Conservation (phyloP, 2,797 vertebrate species). For the Selene dorsalis region DNA sequence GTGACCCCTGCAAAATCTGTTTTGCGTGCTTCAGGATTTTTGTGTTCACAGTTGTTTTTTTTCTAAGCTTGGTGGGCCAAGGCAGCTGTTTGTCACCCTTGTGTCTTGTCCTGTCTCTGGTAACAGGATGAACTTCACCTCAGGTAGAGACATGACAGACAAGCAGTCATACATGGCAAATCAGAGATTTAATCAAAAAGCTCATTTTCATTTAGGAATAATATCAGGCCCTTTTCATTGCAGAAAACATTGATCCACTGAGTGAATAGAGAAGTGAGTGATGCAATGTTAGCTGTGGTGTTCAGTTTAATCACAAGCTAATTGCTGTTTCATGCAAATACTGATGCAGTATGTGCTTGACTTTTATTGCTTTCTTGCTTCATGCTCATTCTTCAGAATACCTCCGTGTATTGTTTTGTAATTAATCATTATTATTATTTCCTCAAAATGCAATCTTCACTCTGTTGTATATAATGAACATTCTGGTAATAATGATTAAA, state of each 20-base stretch:
- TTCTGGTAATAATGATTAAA: conserved; percentile 24
- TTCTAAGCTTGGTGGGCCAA: background rate
- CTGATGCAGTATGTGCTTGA: conserved; percentile 30
- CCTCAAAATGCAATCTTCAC: conserved; percentile 7
- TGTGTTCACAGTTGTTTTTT: background rate
- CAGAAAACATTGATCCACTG: conserved; percentile 10
- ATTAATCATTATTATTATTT: conserved; percentile 46
- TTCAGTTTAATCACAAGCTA: conserved; percentile 49
- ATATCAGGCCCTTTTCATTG: conserved; percentile 28
- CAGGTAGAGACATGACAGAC: conserved; percentile 24
- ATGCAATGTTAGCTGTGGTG: conserved; percentile 32
- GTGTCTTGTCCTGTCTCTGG: conserved; percentile 45
- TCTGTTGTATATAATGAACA: conserved; percentile 25
- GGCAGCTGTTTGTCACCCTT: conserved; percentile 17
- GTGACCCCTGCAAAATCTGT: conserved; percentile 14
- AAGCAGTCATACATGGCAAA: conserved; percentile 25
- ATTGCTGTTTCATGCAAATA: conserved; percentile 66
- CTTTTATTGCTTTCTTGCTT: conserved; percentile 46
- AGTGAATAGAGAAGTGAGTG: conserved; percentile 13
- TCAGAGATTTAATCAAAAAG: conserved; percentile 50
- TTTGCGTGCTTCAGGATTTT: conserved; percentile 14
- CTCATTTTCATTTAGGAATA: conserved; percentile 33
- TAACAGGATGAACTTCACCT: conserved; percentile 44
- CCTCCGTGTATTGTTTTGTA: conserved; percentile 29
- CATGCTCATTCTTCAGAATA: conserved; percentile 20